phyloP scores from a whole-genome alignment of 1,140 invertebrate species.

The Tetramorium simillimum region DNA sequence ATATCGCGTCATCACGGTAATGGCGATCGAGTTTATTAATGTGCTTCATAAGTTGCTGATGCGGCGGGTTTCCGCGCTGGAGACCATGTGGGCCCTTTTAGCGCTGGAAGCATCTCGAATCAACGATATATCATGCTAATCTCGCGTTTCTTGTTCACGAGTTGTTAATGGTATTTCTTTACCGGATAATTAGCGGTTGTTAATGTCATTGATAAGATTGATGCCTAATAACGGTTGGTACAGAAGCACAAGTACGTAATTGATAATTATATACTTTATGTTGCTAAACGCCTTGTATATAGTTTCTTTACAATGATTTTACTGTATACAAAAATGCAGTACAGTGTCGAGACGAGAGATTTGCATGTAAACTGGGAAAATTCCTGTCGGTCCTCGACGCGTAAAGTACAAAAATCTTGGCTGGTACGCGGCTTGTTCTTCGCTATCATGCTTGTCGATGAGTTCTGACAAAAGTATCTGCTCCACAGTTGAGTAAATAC shows the following conservation, averaged over 20 bases:
- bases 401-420: constrained; percentile 9
- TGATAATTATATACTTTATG: neutral
- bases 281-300: neutral
- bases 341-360: neutral
- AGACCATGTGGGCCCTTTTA: constrained; percentile 28
- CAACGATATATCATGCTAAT: constrained; percentile 36
- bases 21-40: constrained; percentile 52
- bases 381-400: neutral
- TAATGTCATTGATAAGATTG: neutral
- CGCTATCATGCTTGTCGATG: neutral
- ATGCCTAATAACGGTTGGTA: neutral
- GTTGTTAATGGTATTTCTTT: constrained; percentile 16
- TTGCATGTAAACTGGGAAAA: neutral
- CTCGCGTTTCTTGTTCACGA: neutral
- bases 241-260: neutral
- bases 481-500: constrained; percentile 1
- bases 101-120: constrained; percentile 8
- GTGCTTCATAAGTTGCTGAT: constrained; percentile 15
- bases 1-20: constrained; percentile 29
- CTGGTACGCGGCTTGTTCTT: neutral
- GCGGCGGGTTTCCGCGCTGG: neutral
- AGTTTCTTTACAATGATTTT: neutral
- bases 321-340: neutral
- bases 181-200: neutral
- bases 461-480: constrained; percentile 31